Base-by-base conservation (phyloP, 2,113 vertebrate genomes). In the Thalassoma bifasciatum region DNA sequence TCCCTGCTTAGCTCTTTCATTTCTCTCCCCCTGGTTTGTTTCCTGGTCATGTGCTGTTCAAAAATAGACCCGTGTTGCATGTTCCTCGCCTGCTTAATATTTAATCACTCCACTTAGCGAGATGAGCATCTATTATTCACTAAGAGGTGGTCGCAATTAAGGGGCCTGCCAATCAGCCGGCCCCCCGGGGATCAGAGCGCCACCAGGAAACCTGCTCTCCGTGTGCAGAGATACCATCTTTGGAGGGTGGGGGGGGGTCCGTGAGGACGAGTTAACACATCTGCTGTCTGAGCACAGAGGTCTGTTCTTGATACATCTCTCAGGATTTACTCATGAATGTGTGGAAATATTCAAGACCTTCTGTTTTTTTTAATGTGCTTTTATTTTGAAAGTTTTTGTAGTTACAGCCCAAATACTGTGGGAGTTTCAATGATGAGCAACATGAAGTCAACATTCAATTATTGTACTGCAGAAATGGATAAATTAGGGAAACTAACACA, bases 101-200 rank as follows among this genome's bases (percentile, higher is more conserved):
- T 87, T 87, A 36, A 88, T 81, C 68, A 50, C 51, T 81, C 77
- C 82, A 85, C 82, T 90, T 88, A 85, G 79, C 64, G 2, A 40
- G 70, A 81, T 26, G 52, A 86, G 70, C 78, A 90, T 88, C 57
- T 74, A 86, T 90, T 84, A 90, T 88, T 88, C 82, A 88, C 63
- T 24, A 24, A 80, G 84, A 82, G 57, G 80, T 58, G 89, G 81
- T 88, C 51, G 47, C 78, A 86, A 86, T 86, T 88, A 87, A 82
- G 69, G 40, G 38, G 26, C 36, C 69, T 80, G 86, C 64, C 81
- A 74, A 79, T 90, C 86, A 82, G 69, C 10, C 8, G 64, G 0
- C 69, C 61, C 62, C 26, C 4, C 17, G n/a, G n/a, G n/a, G n/a
- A n/a, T n/a, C 30, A 13, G 19, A 61, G 79, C 53, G 42, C 81